A percentile compares a stretch with the other conserved stretches of the same genome.
Conservation (phyloP, 2,797 vertebrate genomes). For the Muscicapa striata region DNA sequence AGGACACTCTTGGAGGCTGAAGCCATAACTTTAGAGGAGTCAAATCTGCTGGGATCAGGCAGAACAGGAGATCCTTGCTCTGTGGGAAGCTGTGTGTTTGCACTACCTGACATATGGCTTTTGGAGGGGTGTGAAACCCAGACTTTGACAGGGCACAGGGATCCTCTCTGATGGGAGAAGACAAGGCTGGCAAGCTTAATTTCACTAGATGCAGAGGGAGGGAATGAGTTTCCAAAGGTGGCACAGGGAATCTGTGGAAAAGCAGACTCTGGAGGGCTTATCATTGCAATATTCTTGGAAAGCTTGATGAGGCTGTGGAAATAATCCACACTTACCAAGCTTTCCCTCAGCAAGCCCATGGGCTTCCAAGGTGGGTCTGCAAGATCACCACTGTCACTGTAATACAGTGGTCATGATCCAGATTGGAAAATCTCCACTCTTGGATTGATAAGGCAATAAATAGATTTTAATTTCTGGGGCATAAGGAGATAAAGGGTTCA, state of each 20-base stretch:
- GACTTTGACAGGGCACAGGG: not conserved
- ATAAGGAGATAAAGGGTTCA: not conserved
- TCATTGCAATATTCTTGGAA: not conserved
- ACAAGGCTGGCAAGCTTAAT: not conserved
- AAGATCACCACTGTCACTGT: not conserved
- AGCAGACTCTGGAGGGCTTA: not conserved
- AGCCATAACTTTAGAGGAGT: not conserved
- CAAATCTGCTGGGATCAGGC: not conserved
- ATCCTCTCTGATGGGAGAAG: not conserved
- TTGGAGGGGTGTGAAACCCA: not conserved
- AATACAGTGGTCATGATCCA: fast-evolving
- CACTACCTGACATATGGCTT: fast-evolving
- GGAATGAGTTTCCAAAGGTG: not conserved
- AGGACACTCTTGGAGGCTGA: not conserved
- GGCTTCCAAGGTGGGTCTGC: not conserved
- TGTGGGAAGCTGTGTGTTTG: not conserved
- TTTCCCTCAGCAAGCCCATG: not conserved
- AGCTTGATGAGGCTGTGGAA: not conserved
- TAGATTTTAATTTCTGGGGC: not conserved
- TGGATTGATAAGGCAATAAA: not conserved
- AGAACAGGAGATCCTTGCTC: not conserved
- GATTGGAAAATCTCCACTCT: not conserved
- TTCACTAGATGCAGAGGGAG: not conserved
- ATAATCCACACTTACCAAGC: not conserved
- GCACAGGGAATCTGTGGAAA: not conserved